These are phyloP conservation scores for Pachycephala philippinensis DNA, from an alignment of 2,113 vertebrate genomes.

Conservation along the genomic window DNA sequence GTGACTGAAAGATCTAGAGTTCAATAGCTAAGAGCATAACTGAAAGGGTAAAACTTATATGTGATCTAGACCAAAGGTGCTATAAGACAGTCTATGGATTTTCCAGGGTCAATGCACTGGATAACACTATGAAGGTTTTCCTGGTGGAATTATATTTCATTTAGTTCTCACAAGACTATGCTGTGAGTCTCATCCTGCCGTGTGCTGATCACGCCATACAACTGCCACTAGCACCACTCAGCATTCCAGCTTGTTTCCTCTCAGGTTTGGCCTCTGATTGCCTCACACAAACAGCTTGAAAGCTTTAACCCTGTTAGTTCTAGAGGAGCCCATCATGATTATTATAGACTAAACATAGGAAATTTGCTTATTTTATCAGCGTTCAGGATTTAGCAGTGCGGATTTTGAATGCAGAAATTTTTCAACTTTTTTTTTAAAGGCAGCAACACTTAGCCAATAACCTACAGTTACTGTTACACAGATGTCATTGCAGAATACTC, in stretches of 20 bases:
- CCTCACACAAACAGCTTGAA: not conserved
- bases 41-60: constrained; percentile 1
- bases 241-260: not conserved
- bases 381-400: not conserved
- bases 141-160: not conserved
- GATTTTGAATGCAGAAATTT: not conserved
- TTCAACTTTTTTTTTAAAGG: not conserved
- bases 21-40: constrained; percentile 10
- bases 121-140: not conserved
- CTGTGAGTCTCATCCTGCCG: not conserved
- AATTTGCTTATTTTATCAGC: constrained; percentile 41
- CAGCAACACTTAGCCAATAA: not conserved
- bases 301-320: not conserved
- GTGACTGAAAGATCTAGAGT: constrained; percentile 61
- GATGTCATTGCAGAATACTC: not conserved
- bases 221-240: not conserved
- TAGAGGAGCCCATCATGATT: not conserved
- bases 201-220: not conserved
- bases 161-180: not conserved
- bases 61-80: not conserved
- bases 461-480: not conserved
- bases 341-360: constrained; percentile 26
- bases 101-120: not conserved
- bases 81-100: not conserved
- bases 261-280: not conserved